These are phyloP conservation scores for Lithophane leautieri DNA, from an alignment of 2,888 invertebrate genomes.

Conservation along the genomic window DNA sequence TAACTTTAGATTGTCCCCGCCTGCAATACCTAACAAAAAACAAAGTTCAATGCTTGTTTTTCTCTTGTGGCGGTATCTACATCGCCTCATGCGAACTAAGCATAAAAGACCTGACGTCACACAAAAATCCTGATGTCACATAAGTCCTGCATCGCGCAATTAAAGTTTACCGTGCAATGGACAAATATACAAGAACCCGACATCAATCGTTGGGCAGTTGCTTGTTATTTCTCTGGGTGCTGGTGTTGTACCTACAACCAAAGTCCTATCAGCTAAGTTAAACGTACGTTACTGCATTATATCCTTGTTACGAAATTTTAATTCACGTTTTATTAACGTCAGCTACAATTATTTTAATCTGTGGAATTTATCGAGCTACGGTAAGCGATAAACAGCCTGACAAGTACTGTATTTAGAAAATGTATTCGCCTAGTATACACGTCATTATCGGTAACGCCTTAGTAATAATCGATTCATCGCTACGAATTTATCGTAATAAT, in stretches of 20 bases:
- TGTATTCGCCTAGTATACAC: slow-evolving; percentile 20
- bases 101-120: no score
- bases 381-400: slow-evolving; percentile 8
- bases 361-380: slow-evolving; percentile 20
- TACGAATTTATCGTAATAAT: slow-evolving; percentile 29
- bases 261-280: not conserved
- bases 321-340: slow-evolving; percentile 9
- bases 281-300: not conserved
- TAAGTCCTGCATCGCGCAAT: no score
- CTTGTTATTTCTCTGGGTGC: not conserved
- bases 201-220: no score
- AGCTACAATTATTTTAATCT: slow-evolving; percentile 32
- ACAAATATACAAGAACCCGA: no score
- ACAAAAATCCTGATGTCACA: no score
- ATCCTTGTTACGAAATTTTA: slow-evolving; percentile 12
- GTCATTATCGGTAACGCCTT: slow-evolving; percentile 38
- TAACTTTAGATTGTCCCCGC: no score
- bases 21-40: no score
- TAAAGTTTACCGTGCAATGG: no score
- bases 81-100: no score
- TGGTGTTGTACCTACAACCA: not conserved
- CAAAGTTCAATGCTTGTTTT: no score
- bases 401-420: slow-evolving; percentile 40
- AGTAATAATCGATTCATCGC: slow-evolving; percentile 39
- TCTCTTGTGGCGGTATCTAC: no score